phyloP scores from a whole-genome alignment of 2,113 vertebrate genomes.

The Tragulus kanchil region DNA sequence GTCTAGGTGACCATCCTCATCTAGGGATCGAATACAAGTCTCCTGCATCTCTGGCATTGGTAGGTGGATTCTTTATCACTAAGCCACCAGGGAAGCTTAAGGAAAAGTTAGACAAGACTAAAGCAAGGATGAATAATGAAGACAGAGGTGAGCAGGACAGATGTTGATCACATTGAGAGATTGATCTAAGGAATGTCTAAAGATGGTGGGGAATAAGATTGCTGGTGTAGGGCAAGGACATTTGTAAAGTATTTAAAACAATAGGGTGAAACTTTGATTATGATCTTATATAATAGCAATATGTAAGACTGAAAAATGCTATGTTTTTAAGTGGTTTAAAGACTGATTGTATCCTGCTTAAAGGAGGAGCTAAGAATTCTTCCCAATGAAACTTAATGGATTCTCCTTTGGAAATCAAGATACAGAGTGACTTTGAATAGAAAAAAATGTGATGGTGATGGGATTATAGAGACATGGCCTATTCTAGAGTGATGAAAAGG shows the following conservation, averaged over 20 bases:
- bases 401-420: background rate
- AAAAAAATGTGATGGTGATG: background rate
- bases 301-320: background rate
- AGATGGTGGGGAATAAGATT: background rate
- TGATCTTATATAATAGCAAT: background rate
- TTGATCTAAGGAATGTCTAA: background rate
- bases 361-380: background rate
- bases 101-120: background rate
- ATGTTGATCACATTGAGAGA: background rate
- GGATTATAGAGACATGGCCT: background rate
- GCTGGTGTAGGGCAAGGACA: background rate
- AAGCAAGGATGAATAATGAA: background rate
- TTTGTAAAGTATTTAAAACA: background rate
- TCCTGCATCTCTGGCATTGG: too few relatives aligned
- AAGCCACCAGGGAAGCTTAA: background rate
- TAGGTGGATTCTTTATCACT: too few relatives aligned
- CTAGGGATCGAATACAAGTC: too few relatives aligned
- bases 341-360: background rate
- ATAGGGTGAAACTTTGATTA: background rate
- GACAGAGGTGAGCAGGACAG: rapidly evolving
- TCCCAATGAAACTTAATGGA: background rate
- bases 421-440: background rate
- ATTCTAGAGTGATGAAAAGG: background rate
- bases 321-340: background rate
- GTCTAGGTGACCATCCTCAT: too few relatives aligned